These are phyloP conservation scores for Hydrozoanthus tunicans DNA, from an alignment of 64 coral and sea anemone species.

Conservation along the genomic window DNA sequence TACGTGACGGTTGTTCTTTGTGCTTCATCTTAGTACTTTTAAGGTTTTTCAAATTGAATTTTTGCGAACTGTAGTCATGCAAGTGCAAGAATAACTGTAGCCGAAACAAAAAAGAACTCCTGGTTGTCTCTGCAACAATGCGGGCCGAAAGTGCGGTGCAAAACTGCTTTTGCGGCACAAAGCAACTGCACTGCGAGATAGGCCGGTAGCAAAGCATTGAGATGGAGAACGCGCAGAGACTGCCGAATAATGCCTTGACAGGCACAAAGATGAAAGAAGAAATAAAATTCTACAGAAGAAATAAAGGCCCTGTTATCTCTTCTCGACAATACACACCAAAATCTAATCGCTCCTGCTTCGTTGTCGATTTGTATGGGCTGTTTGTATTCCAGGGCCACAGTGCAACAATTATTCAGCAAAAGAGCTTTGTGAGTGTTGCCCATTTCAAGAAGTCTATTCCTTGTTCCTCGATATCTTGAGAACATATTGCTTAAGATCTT, in stretches of 20 bases:
- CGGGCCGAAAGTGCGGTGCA: conserved; percentile 43
- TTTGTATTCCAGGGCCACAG: background rate
- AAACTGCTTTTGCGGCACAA: conserved; percentile 52
- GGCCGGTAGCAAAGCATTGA: conserved; percentile 40
- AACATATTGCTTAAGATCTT: background rate
- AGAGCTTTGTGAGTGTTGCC: background rate
- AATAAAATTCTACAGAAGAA: background rate
- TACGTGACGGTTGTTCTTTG: conserved; percentile 26
- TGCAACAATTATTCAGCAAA: conserved; percentile 14
- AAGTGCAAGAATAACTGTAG: conserved; percentile 68
- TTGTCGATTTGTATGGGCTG: background rate
- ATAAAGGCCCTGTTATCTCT: background rate
- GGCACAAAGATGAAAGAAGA: background rate
- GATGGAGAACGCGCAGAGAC: conserved; percentile 2
- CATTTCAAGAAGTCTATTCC: background rate
- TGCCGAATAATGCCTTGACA: conserved; percentile 34
- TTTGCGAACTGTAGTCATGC: conserved; percentile 53
- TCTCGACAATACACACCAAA: background rate
- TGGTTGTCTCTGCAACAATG: conserved; percentile 61
- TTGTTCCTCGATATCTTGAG: background rate
- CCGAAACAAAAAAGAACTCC: conserved; percentile 45
- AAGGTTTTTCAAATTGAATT: conserved; percentile 2
- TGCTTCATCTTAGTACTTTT: conserved; percentile 17
- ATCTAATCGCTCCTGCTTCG: conserved; percentile 3
- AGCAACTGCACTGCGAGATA: conserved; percentile 31